A percentile compares a stretch with the other conserved stretches of the same genome.
Conservation (phyloP, 2,797 vertebrate genomes). For the Euphonia xanthogaster region DNA sequence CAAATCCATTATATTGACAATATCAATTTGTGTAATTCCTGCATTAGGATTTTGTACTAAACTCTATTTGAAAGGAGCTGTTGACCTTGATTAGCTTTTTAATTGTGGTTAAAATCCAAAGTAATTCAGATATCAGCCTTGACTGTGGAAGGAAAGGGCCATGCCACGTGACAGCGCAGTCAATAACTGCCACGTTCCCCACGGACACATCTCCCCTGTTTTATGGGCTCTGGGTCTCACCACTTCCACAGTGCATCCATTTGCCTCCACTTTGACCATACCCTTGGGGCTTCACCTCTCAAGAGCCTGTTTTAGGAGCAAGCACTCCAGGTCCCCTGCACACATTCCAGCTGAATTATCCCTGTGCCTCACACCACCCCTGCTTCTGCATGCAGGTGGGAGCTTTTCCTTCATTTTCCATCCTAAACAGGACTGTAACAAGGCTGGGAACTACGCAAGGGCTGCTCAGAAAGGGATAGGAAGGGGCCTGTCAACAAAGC, state of each 20-base stretch:
- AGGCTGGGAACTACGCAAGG: neutral
- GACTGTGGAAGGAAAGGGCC: slow-evolving; percentile 7
- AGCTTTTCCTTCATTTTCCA: neutral
- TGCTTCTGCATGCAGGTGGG: neutral
- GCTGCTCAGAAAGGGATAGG: neutral
- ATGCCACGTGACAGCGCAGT: neutral
- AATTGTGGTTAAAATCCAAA: slow-evolving; percentile 76
- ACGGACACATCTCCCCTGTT: neutral
- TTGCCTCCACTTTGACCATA: neutral
- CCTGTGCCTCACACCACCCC: neutral
- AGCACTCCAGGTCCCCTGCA: neutral
- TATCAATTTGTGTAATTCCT: slow-evolving; percentile 73
- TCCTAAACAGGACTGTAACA: neutral
- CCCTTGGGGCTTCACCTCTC: neutral
- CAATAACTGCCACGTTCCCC: neutral
- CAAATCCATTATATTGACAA: slow-evolving; percentile 80
- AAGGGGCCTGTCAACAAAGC: neutral
- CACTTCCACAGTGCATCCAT: neutral
- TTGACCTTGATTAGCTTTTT: slow-evolving; percentile 75
- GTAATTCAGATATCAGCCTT: slow-evolving; percentile 59
- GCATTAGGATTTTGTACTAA: slow-evolving; percentile 73
- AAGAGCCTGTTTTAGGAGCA: neutral
- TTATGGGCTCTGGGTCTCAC: neutral
- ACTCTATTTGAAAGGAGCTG: slow-evolving; percentile 73
- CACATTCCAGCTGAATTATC: neutral